These are phyloP conservation scores for Meriones unguiculatus DNA, from an alignment of 2,113 vertebrate genomes.

Conservation along the genomic window DNA sequence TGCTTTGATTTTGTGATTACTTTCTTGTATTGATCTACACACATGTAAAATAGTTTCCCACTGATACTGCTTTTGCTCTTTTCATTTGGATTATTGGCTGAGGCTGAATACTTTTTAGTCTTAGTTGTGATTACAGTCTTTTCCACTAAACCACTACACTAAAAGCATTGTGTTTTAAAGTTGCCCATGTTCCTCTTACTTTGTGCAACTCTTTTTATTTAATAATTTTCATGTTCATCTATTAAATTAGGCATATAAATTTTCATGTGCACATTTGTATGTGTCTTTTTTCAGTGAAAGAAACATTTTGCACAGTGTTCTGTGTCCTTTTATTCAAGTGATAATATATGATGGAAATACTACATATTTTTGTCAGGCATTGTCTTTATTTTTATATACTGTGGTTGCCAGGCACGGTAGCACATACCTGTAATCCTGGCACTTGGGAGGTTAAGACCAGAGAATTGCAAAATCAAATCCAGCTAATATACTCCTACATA, in stretches of 20 bases:
- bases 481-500: background rate
- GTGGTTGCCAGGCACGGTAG: too few species aligned
- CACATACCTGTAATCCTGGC: background rate
- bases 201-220: background rate
- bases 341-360: background rate
- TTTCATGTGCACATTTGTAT: background rate
- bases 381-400: background rate
- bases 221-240: background rate
- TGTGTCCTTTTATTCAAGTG: background rate
- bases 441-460: background rate
- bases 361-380: background rate
- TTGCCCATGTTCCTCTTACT: background rate
- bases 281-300: background rate
- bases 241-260: background rate
- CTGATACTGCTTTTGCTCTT: background rate
- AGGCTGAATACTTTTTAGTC: background rate
- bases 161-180: constrained; percentile 20
- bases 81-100: background rate
- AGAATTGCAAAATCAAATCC: background rate
- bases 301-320: background rate
- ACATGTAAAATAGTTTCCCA: background rate
- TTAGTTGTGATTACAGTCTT: background rate
- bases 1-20: background rate
- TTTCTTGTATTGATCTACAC: background rate
- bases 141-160: background rate